Conservation (phyloP, 2,888 invertebrate species). For the Steinernema carpocapsae region DNA sequence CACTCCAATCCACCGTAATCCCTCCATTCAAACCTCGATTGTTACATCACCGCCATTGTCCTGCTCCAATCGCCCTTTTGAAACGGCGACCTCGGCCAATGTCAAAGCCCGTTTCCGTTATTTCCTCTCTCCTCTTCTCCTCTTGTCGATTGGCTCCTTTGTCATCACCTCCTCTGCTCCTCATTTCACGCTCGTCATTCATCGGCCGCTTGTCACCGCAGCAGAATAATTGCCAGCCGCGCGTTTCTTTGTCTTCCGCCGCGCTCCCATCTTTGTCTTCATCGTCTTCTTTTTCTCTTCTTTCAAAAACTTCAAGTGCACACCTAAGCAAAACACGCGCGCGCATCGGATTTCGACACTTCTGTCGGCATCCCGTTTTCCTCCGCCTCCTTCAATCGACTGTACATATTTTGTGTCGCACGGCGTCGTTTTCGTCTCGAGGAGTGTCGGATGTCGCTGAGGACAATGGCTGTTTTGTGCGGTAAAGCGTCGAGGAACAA, state of each 20-base stretch:
- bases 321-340: neutral
- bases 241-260: neutral
- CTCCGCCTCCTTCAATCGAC: too few relatives aligned
- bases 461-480: constrained; percentile 20
- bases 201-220: neutral
- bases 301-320: constrained; percentile 21
- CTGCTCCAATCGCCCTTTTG: too few relatives aligned
- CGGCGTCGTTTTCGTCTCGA: neutral
- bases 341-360: constrained; percentile 11
- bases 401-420: neutral
- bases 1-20: neutral
- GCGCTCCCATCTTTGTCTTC: constrained; percentile 24
- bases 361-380: too few relatives aligned
- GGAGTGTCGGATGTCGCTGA: neutral
- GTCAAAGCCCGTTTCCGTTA: constrained; percentile 26
- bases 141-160: neutral
- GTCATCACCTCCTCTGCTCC: neutral
- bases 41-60: constrained; percentile 26
- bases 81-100: constrained; percentile 14
- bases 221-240: constrained; percentile 29
- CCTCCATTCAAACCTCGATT: neutral
- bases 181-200: constrained; percentile 9
- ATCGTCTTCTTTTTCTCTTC: neutral
- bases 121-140: too few relatives aligned
- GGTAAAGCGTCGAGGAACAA: constrained; percentile 17